Conservation (phyloP, 2,797 vertebrate species). For the Pempheris klunzingeri region DNA sequence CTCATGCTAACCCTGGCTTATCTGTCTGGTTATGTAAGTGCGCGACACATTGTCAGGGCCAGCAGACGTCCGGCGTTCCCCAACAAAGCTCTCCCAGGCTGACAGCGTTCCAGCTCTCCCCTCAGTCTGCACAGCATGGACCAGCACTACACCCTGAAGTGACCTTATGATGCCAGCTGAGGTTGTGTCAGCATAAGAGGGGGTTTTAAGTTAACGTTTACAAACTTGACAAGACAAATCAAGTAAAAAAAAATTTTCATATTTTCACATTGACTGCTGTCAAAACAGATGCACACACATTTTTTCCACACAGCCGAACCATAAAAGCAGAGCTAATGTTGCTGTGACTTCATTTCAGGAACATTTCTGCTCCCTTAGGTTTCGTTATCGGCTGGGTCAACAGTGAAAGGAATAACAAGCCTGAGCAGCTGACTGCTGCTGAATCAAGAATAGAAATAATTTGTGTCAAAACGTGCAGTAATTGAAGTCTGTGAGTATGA, state of each 20-base stretch:
- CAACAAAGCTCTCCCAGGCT: conserved; percentile 55
- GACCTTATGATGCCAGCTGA: conserved; percentile 46
- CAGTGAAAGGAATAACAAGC: conserved; percentile 1
- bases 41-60: conserved; percentile 61
- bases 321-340: conserved; percentile 27
- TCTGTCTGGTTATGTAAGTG: conserved; percentile 74
- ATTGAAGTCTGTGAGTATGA: neutral
- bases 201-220: neutral
- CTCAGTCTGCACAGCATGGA: conserved; percentile 34
- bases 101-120: conserved; percentile 59
- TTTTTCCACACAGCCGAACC: neutral
- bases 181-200: conserved; percentile 15
- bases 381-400: conserved; percentile 12
- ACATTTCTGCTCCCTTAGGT: conserved; percentile 11
- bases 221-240: conserved; percentile 9
- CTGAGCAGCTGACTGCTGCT: conserved; percentile 18
- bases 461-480: neutral
- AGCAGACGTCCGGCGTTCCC: conserved; percentile 56
- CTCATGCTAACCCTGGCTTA: conserved; percentile 67
- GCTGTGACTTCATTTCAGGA: conserved; percentile 5
- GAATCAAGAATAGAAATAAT: conserved; percentile 12
- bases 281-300: conserved; percentile 12
- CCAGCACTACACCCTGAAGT: conserved; percentile 18
- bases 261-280: conserved; percentile 4
- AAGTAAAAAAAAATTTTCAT: neutral